Evolutionary conservation across 1,140 invertebrate species (phyloP), one percentile per base, ranked within the genome.

Genomic region (Zaprionus ghesquierei): DNA sequence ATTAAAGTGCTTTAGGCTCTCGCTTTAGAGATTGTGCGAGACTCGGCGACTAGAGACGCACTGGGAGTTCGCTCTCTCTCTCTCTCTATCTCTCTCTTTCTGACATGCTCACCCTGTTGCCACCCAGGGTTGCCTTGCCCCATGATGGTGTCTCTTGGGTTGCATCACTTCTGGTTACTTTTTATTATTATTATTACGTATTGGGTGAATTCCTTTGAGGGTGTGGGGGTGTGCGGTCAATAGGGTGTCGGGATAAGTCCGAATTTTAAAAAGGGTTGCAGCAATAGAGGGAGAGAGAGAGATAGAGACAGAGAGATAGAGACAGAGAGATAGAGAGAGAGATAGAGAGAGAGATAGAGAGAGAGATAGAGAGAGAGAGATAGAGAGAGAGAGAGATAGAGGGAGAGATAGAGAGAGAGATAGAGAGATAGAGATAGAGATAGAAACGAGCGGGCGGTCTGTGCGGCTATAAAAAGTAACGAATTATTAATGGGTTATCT

Each of bases 1-100:
- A 54, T 54, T 75, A 77, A 77, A 77, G 65, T 58, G 20, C 59
- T 33, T 55, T 55, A 22, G 31, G 53, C 29, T 35, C 27, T 33
- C 53, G n/a, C 6, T 22, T 55, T 18, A 54, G 23, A 51, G 20
- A 51, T 8, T 9, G 5, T 13, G 3, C 10, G 46, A 5, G 10
- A 50, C 22, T n/a, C n/a, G 15, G n/a, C n/a, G 31, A 33, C 31
- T 33, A 41, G 35, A 51, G 23, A 27, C 13, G 23, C 10, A 25
- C 33, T n/a, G n/a, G n/a, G n/a, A n/a, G n/a, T 5, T 35, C 0
- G 13, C 13, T 35, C 0, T n/a, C 4, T 35, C 1, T 35, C 33
- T 35, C 5, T 35, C 12, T 35, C 0, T 33, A 0, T 35, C 2
- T 38, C 33, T n/a, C 13, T 38, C 2, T 31, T 12, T 31, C 31